phyloP scores from a whole-genome alignment of 2,888 invertebrate genomes.

The Nineta flava region DNA sequence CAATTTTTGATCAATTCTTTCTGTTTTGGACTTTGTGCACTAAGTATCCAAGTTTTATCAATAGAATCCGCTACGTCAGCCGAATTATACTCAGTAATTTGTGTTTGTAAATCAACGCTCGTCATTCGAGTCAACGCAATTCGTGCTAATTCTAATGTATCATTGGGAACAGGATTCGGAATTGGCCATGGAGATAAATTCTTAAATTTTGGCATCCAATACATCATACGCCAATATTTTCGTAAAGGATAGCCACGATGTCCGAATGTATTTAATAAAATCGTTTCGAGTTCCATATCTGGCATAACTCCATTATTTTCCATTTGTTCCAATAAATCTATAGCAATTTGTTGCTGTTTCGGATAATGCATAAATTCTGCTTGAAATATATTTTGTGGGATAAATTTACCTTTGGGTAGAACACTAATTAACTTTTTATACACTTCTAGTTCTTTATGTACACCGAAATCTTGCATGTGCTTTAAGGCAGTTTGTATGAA shows the following conservation, averaged over 20 bases:
- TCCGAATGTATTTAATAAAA: constrained; percentile 76
- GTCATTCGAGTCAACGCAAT: constrained; percentile 72
- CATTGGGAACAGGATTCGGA: constrained; percentile 61
- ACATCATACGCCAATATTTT: constrained; percentile 69
- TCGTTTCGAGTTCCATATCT: constrained; percentile 72
- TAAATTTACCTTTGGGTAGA: constrained; percentile 76
- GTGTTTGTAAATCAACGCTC: constrained; percentile 59
- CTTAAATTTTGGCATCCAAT: constrained; percentile 90
- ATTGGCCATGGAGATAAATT: constrained; percentile 75
- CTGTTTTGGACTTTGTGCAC: constrained; percentile 68
- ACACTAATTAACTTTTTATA: constrained; percentile 77
- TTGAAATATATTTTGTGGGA: constrained; percentile 69
- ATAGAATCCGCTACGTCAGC: constrained; percentile 54
- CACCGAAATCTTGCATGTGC: constrained; percentile 79
- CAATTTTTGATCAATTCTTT: constrained; percentile 49
- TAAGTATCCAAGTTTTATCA: constrained; percentile 87
- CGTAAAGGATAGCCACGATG: constrained; percentile 51
- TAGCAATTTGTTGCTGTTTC: constrained; percentile 85
- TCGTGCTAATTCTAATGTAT: constrained; percentile 60
- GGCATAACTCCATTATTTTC: constrained; percentile 85
- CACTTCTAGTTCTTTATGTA: constrained; percentile 68
- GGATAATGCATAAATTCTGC: constrained; percentile 88
- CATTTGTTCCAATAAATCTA: constrained; percentile 89
- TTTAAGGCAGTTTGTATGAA: constrained; percentile 84
- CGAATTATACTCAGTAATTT: constrained; percentile 48